Base-by-base conservation (phyloP, 2,888 invertebrate species). In the Eudemis profundana region DNA sequence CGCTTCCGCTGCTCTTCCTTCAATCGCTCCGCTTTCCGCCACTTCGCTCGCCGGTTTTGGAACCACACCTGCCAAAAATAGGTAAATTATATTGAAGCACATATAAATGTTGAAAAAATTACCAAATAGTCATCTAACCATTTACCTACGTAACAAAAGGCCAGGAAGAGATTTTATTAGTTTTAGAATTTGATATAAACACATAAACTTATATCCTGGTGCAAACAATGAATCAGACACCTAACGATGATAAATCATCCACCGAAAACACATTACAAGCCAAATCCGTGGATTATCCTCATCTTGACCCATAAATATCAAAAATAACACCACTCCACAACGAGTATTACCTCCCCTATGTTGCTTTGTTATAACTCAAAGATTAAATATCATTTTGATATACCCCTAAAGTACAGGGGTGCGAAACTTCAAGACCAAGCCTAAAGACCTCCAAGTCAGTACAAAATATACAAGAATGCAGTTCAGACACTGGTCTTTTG, bases 61-160 rank as follows among this genome's bases (percentile, higher is more conserved):
- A 97, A 97, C 97, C 97, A 98, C 33, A 97, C 97, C 97, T 97
- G 87, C 2, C 4, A 63, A n/a, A n/a, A n/a, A n/a, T n/a, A n/a
- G n/a, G n/a, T n/a, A n/a, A n/a, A n/a, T n/a, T n/a, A n/a, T n/a
- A n/a, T n/a, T n/a, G n/a, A n/a, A n/a, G n/a, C n/a, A n/a, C n/a
- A n/a, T n/a, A n/a, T n/a, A n/a, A n/a, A n/a, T n/a, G n/a, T n/a
- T n/a, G n/a, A n/a, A n/a, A n/a, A n/a, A n/a, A n/a, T n/a, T n/a
- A n/a, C n/a, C n/a, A n/a, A n/a, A n/a, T n/a, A n/a, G n/a, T n/a
- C n/a, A n/a, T n/a, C n/a, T n/a, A n/a, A n/a, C n/a, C n/a, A n/a
- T n/a, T n/a, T n/a, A n/a, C n/a, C n/a, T n/a, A n/a, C n/a, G 33
- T 33, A 33, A 33, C 8, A 3, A 23, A 23, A 23, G 5, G 23